Evolutionary conservation across 1,140 invertebrate genomes (phyloP), one percentile per base, ranked within the genome.

Genomic region (Episyrphus balteatus): DNA sequence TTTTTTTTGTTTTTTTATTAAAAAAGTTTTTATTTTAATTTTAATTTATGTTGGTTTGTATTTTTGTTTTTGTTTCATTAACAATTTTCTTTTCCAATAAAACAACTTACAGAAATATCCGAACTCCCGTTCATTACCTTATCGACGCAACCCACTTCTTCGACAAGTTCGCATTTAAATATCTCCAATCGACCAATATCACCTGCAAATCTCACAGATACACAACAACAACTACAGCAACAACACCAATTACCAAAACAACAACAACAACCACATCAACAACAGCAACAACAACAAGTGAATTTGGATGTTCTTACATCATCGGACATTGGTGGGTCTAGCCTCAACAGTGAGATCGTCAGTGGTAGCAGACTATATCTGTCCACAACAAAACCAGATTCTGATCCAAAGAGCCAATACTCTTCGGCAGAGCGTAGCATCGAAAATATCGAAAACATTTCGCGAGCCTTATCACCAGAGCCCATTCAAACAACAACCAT

Each of bases 121-220:
- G 62, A 66, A 44, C 49, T 66, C 17, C 60, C 62, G 33, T 61
- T 54, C 47, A 51, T 65, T 14, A 48, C 60, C 18, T 42, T 62
- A n/a, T 58, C 62, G 6, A 51, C 47, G 41, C 47, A 58, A 51
- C 44, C 58, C 36, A 39, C 41, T 42, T 48, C 52, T 12, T 42
- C 42, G 18, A 43, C 54, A 0, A 54, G 62, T 10, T 44, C 65
- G 21, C 21, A 26, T 26, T 26, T 26, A 26, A 26, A 26, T 26
- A 26, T 26, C 21, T 26, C 13, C 36, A 13, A 15, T 14, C 56
- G 63, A 30, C 56, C 63, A 39, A 62, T 58, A 36, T 66, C 63
- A 13, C 63, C 63, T 5, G 61, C 61, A 42, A 48, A 59, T 19
- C 31, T 62, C n/a, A 49, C 52, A 7, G 47, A 43, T 7, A 41